phyloP scores from a whole-genome alignment of 2,113 vertebrate genomes.

The Nestor notabilis region DNA sequence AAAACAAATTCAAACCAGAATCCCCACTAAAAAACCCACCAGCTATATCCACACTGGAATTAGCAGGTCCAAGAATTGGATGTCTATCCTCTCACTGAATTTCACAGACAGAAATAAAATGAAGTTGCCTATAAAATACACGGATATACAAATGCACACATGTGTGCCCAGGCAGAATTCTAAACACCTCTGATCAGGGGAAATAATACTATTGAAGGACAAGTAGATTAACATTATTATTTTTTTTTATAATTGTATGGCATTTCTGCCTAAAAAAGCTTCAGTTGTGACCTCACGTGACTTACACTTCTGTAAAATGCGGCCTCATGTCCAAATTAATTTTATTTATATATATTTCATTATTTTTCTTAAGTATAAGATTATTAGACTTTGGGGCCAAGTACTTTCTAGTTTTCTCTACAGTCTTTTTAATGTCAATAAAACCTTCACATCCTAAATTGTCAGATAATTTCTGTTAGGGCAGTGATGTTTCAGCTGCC shows the following conservation, averaged over 20 bases:
- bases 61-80: not conserved
- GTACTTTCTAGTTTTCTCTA: not conserved
- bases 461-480: not conserved
- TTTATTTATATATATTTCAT: not conserved
- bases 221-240: not conserved
- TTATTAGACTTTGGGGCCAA: not conserved
- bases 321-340: not conserved
- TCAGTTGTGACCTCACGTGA: not conserved
- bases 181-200: not conserved
- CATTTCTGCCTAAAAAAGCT: not conserved
- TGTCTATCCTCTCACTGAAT: not conserved
- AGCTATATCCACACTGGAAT: not conserved
- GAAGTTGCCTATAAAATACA: not conserved
- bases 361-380: not conserved
- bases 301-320: not conserved
- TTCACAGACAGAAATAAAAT: not conserved
- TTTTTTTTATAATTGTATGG: not conserved
- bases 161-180: not conserved
- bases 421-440: not conserved
- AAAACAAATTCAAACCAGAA: not conserved
- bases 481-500: not conserved
- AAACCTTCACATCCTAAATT: not conserved
- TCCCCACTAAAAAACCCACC: not conserved
- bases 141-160: rapidly evolving
- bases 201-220: not conserved